Evolutionary conservation across 2,888 invertebrate genomes (phyloP), one percentile per base, ranked within the genome.

Genomic region (Furcula furcula): DNA sequence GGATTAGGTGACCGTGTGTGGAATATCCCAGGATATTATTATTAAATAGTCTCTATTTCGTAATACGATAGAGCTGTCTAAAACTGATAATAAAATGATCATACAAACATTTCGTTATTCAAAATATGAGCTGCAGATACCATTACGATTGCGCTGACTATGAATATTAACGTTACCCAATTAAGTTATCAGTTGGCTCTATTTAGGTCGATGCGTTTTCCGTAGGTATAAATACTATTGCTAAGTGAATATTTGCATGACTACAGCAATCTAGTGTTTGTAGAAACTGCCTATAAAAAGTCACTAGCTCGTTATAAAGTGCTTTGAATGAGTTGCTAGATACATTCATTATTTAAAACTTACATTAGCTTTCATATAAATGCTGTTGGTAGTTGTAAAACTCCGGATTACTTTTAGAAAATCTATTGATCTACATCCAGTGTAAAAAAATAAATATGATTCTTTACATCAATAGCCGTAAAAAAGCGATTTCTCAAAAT

Each of bases 241-340:
- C 66, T 76, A 82, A 83, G 76, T 79, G 79, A 82, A 82, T 81
- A 80, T 83, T 84, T 79, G 80, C 80, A 81, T 80, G 78, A 62
- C 69, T 62, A 52, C 73, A 76, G 76, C 76, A 70, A 68, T 67
- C 57, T 58, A 58, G 58, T 64, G 55, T 55, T 55, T 65, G 53
- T 66, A 52, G 56, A 67, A 54, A 74, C 69, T 60, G 60, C 55
- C 66, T 58, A 67, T 78, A 76, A 79, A 76, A 76, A 74, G 55
- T 68, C 58, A 67, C 61, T 45, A 54, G 57, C 68, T 70, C 70
- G 72, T 74, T 75, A 77, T 68, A 53, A 49, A 51, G 52, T 51
- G 60, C 55, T 62, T 72, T 76, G 70, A 76, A 76, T 77, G n/a
- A n/a, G n/a, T n/a, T n/a, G n/a, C n/a, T n/a, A n/a, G n/a, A n/a